phyloP scores from a whole-genome alignment of 92 coral and sea anemone species.

The Scolanthus callimorphus region DNA sequence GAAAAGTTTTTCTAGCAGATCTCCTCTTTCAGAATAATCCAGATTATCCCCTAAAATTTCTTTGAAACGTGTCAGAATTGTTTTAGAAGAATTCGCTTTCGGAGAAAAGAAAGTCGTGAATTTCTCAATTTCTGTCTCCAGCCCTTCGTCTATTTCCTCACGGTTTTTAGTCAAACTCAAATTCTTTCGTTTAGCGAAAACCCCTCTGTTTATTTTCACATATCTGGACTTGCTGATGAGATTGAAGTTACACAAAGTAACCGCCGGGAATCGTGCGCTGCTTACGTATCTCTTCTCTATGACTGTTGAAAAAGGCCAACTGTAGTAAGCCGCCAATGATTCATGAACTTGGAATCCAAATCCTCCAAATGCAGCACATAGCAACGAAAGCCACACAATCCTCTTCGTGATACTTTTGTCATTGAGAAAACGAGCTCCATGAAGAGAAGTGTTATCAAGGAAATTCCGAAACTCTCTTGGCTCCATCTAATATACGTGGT shows the following conservation, averaged over 20 bases:
- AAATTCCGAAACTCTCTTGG: no score
- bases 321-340: neutral
- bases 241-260: slow-evolving; percentile 21
- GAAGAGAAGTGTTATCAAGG: slow-evolving; percentile 22
- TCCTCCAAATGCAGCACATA: slow-evolving; percentile 6
- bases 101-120: no score
- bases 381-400: slow-evolving; percentile 10
- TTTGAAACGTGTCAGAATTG: no score
- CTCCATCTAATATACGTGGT: no score
- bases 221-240: neutral
- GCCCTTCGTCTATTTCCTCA: no score
- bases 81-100: no score
- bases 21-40: no score
- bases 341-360: slow-evolving; percentile 7
- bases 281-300: neutral
- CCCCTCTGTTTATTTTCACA: neutral
- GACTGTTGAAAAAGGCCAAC: slow-evolving; percentile 11
- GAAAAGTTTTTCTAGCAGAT: no score
- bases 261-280: slow-evolving; percentile 17
- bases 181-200: no score
- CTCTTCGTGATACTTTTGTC: slow-evolving; percentile 1
- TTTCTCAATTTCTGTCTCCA: no score
- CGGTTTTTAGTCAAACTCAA: no score
- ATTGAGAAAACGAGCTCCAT: slow-evolving; percentile 27
- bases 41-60: no score